These are phyloP conservation scores for Dysdera silvatica DNA, from an alignment of 1,140 invertebrate species.

Conservation along the genomic window DNA sequence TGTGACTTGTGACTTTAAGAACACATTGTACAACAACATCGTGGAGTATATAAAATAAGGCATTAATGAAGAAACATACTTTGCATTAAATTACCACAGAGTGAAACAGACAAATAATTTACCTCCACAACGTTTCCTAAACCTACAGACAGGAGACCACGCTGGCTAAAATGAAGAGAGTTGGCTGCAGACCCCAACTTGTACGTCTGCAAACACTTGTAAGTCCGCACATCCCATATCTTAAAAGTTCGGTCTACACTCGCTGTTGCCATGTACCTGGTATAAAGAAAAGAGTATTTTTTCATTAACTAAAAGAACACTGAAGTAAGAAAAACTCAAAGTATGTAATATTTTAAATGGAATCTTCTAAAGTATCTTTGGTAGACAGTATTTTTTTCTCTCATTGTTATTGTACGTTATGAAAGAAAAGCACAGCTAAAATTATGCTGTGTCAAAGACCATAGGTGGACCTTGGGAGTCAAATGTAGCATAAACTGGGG, in stretches of 20 bases:
- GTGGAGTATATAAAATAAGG: no score
- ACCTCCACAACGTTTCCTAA: conserved; percentile 80
- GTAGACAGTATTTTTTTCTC: no score
- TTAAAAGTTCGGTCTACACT: conserved; percentile 71
- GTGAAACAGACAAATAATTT: conserved; percentile 30
- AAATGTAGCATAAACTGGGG: no score
- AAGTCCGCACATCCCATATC: conserved; percentile 87
- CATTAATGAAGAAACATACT: background rate
- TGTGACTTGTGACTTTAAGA: no score
- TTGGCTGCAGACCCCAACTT: conserved; percentile 58
- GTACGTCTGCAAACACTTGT: conserved; percentile 64
- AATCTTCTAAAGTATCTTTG: conserved; percentile 14
- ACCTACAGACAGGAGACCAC: conserved; percentile 65
- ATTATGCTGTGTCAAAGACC: no score
- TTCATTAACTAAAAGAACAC: conserved; percentile 17
- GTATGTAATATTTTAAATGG: background rate
- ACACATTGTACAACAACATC: no score
- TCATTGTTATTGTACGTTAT: no score
- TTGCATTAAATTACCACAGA: background rate
- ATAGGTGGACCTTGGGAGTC: no score
- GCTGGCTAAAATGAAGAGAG: conserved; percentile 80
- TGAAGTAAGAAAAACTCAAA: conserved; percentile 1
- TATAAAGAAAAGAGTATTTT: conserved; percentile 33
- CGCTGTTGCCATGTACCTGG: conserved; percentile 72
- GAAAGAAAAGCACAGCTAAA: no score